A percentile compares a stretch with the other conserved stretches of the same genome.
phyloP scores from a whole-genome alignment of 2,888 invertebrate species.

The Caenorhabditis virilis region DNA sequence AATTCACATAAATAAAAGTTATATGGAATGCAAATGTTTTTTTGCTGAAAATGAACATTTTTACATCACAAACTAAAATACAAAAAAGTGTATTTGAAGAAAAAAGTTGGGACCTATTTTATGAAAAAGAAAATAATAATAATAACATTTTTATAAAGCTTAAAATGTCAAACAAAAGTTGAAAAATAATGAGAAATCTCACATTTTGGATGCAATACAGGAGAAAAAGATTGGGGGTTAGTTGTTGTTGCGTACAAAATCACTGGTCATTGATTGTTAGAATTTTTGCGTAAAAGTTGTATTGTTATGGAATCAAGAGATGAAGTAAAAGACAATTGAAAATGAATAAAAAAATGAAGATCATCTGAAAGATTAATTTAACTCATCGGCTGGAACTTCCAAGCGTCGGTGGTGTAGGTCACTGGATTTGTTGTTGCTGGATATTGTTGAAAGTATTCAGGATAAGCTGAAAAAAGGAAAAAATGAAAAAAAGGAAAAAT shows the following conservation, averaged over 20 bases:
- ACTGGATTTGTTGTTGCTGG: constrained; percentile 9
- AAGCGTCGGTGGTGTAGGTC: neutral
- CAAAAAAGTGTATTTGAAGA: neutral
- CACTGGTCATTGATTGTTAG: constrained; percentile 1
- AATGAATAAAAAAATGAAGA: too few species aligned
- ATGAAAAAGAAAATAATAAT: too few species aligned
- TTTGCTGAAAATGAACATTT: too few species aligned
- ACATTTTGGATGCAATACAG: neutral
- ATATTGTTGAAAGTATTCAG: constrained; percentile 29
- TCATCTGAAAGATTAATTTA: constrained; percentile 27
- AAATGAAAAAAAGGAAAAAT: constrained; percentile 10
- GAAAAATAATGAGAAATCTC: neutral
- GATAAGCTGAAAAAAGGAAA: constrained; percentile 9
- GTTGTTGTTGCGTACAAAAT: neutral
- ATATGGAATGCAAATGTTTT: too few species aligned
- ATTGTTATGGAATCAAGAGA: too few species aligned
- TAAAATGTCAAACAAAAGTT: neutral
- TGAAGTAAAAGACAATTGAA: too few species aligned
- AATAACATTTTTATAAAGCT: too few species aligned
- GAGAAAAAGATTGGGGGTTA: neutral
- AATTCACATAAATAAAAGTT: too few species aligned
- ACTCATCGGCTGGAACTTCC: neutral
- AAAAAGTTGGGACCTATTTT: neutral
- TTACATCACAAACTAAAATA: too few species aligned
- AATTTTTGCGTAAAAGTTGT: too few species aligned